Conservation (phyloP, 2,888 invertebrate genomes). For the Helleia helle region DNA sequence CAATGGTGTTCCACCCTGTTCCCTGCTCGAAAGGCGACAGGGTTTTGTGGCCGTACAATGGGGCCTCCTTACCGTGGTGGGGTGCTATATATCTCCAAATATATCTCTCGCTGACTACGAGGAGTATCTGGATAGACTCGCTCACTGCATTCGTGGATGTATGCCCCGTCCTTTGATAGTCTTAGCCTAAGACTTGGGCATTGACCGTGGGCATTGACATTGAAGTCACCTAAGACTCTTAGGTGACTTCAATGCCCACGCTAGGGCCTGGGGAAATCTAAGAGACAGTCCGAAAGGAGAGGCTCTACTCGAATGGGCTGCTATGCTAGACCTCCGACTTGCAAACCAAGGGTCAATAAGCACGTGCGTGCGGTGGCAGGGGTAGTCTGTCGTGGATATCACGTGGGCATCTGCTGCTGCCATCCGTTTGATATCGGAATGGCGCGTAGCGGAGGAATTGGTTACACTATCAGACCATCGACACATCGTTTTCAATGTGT, state of each 20-base stretch:
- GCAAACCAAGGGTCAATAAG: neutral
- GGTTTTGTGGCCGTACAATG: too few species aligned
- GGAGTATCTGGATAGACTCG: neutral
- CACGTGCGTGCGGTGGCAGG: neutral
- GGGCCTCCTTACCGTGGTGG: neutral
- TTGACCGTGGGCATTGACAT: too few species aligned
- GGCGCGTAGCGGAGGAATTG: neutral
- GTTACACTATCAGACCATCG: conserved; percentile 9
- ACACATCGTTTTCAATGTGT: conserved; percentile 6
- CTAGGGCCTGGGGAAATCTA: too few species aligned
- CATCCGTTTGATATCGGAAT: neutral
- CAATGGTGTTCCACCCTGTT: neutral
- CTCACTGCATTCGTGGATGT: neutral
- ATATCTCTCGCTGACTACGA: neutral
- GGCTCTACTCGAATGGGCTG: too few species aligned
- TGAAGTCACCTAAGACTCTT: too few species aligned
- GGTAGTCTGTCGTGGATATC: neutral
- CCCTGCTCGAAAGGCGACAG: neutral
- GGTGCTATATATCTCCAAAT: neutral
- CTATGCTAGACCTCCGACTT: neutral
- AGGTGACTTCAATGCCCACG: too few species aligned
- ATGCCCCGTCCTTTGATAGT: neutral
- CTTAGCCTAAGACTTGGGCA: too few species aligned
- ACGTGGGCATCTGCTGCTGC: neutral
- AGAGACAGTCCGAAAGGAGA: too few species aligned